Conservation (phyloP, 2,797 vertebrate genomes). For the Halcyon badia region DNA sequence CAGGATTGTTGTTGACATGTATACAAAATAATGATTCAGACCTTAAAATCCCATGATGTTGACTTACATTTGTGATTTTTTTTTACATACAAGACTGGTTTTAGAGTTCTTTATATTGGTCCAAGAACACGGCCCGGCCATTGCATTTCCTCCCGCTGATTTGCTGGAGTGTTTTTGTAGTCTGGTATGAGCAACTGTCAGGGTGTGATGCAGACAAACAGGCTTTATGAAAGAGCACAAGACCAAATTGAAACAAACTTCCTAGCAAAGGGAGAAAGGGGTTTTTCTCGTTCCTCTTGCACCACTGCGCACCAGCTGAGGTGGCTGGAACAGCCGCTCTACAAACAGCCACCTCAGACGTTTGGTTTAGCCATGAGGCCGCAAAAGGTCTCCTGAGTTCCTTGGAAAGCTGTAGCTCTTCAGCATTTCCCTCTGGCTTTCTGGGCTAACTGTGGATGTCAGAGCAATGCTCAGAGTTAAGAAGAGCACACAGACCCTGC, state of each 20-base stretch:
- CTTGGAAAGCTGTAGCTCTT: neutral
- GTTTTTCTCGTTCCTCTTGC: slow-evolving; percentile 16
- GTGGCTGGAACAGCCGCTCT: accelerated
- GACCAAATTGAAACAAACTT: neutral
- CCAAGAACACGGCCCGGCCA: neutral
- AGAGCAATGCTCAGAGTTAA: neutral
- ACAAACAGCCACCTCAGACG: neutral
- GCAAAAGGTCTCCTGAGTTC: neutral
- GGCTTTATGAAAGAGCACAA: neutral
- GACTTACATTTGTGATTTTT: neutral
- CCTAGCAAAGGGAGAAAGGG: neutral
- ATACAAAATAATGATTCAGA: neutral
- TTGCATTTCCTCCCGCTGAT: neutral
- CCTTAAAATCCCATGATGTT: neutral
- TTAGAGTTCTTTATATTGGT: neutral
- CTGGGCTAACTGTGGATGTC: neutral
- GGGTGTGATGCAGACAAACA: neutral
- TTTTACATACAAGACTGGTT: neutral
- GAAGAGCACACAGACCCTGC: neutral
- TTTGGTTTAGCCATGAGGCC: neutral
- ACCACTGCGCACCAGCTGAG: neutral
- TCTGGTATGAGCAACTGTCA: neutral
- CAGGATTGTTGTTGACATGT: neutral
- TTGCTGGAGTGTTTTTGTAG: neutral
- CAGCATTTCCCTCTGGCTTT: neutral